A percentile compares a stretch with the other conserved stretches of the same genome.
Conservation (phyloP, 1,140 invertebrate species). For the Portunus trituberculatus region DNA sequence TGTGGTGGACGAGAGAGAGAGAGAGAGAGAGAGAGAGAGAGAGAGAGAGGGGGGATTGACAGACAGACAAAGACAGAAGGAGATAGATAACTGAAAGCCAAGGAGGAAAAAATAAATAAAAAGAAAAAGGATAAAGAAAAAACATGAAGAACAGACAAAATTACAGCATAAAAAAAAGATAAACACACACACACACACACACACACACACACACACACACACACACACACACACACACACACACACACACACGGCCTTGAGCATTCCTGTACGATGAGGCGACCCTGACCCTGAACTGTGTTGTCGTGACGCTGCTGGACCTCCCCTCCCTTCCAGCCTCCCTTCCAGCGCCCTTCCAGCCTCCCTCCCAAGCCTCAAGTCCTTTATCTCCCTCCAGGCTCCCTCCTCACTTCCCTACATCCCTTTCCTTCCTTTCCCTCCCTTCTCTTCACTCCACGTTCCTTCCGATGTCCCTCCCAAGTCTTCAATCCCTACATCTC, state of each 20-base stretch:
- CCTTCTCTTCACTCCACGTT: too few relatives aligned
- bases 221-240: slow-evolving; percentile 18
- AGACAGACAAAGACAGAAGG: neutral
- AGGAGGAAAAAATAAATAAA: neutral
- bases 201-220: slow-evolving; percentile 8
- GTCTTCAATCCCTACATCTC: too few relatives aligned
- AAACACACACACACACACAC: neutral
- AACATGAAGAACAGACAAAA: neutral
- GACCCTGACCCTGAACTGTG: too few relatives aligned
- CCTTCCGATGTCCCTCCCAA: too few relatives aligned
- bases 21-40: too few relatives aligned
- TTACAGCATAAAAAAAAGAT: neutral
- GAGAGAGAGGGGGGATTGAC: neutral
- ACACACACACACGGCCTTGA: neutral
- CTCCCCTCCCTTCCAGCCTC: neutral
- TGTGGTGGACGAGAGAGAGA: too few relatives aligned
- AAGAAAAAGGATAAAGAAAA: neutral
- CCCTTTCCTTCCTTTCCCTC: too few relatives aligned
- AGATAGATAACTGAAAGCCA: neutral
- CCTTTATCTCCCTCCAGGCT: too few relatives aligned
- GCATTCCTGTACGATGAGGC: too few relatives aligned
- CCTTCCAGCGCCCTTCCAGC: neutral
- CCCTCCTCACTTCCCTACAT: too few relatives aligned
- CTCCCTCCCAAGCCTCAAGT: too few relatives aligned
- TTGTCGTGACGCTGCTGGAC: neutral